Evolutionary conservation across 2,797 vertebrate genomes (phyloP).

Genomic region (Picus viridis): DNA sequence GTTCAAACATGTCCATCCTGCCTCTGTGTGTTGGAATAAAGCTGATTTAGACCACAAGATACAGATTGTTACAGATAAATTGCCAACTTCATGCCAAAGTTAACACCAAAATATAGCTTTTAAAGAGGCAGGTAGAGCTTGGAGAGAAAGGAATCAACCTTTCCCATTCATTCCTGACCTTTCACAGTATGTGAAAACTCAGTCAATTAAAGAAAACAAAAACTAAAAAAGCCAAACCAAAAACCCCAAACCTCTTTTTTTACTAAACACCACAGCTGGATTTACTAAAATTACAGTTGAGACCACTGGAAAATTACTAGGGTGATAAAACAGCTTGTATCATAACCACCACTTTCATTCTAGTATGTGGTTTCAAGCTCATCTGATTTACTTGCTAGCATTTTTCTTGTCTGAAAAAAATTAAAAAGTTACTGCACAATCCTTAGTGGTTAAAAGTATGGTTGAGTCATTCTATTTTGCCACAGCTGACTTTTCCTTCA

Average conservation of each 20-base stretch:
- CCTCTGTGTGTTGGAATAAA: constrained; percentile 28
- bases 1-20: constrained; percentile 59
- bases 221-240: not conserved
- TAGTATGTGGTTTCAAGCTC: constrained; percentile 43
- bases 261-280: not conserved
- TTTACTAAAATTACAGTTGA: constrained; percentile 64
- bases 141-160: constrained; percentile 35
- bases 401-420: constrained; percentile 37
- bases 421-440: not conserved
- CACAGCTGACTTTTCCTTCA: not conserved
- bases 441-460: constrained; percentile 7
- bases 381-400: constrained; percentile 20
- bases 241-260: not conserved
- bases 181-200: constrained; percentile 42
- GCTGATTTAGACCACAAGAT: constrained; percentile 66
- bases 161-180: constrained; percentile 44
- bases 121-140: constrained; percentile 59
- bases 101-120: constrained; percentile 55
- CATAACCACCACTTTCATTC: constrained; percentile 49
- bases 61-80: constrained; percentile 50
- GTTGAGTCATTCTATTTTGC: constrained; percentile 33
- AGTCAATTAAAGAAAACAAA: constrained; percentile 66
- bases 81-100: constrained; percentile 38
- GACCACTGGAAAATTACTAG: constrained; percentile 54
- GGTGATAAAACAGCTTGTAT: constrained; percentile 59